These are phyloP conservation scores for Clytia hemisphaerica DNA, from an alignment of 30 jellyfish, hydroid and myxozoan species.

Conservation along the genomic window DNA sequence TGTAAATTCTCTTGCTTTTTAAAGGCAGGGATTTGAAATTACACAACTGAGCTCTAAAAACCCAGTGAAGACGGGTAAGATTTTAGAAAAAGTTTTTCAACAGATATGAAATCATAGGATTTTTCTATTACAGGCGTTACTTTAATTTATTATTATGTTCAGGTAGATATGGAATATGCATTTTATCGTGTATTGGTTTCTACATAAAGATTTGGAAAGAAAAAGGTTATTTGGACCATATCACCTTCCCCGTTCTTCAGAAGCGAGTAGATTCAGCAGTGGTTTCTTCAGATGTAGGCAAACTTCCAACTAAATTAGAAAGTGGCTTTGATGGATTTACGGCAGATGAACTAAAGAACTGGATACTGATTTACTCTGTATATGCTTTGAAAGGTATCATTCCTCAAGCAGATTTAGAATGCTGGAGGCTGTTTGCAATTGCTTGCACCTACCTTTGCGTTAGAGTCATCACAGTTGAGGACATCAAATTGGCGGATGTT, in stretches of 20 bases:
- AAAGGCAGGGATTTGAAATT: too few species aligned
- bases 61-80: too few species aligned
- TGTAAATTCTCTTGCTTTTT: too few species aligned
- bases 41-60: too few species aligned
- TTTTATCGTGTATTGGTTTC: too few species aligned
- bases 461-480: not conserved
- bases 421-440: not conserved
- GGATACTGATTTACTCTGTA: constrained; percentile 4
- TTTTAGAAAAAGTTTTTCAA: too few species aligned
- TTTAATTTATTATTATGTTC: too few species aligned
- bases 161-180: too few species aligned
- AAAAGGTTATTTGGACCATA: not conserved
- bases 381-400: not conserved
- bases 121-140: too few species aligned
- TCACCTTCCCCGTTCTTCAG: not conserved
- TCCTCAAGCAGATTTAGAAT: not conserved
- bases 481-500: not conserved
- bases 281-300: not conserved
- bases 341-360: constrained; percentile 1
- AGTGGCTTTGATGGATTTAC: too few species aligned
- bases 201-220: constrained; percentile 11
- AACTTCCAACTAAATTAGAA: not conserved
- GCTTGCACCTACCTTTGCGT: not conserved
- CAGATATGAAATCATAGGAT: too few species aligned
- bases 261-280: not conserved